Evolutionary conservation across 2,888 invertebrate species (phyloP).

Genomic region (Dicyrtoma fusca): DNA sequence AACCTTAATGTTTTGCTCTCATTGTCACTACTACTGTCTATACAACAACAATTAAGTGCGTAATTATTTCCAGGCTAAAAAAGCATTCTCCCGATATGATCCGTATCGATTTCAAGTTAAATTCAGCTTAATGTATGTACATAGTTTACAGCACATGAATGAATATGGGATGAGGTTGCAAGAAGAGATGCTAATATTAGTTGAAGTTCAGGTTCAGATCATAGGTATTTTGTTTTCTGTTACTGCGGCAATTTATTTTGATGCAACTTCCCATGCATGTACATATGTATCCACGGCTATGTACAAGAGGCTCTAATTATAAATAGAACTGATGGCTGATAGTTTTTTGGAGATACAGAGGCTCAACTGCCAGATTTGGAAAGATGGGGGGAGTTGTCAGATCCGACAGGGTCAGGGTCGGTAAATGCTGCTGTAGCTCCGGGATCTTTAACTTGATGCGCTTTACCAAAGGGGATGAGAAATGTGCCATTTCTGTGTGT

Average conservation of each 20-base stretch:
- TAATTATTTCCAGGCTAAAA: too few species aligned
- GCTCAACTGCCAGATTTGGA: slow-evolving; percentile 1
- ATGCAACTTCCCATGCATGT: too few species aligned
- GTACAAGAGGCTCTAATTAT: not conserved
- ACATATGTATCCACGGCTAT: too few species aligned
- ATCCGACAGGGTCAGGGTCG: too few species aligned
- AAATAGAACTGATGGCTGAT: not conserved
- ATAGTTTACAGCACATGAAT: not conserved
- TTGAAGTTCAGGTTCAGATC: too few species aligned
- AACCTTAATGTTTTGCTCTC: not conserved
- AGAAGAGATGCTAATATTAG: too few species aligned
- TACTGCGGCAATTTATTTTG: too few species aligned
- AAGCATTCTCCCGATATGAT: too few species aligned
- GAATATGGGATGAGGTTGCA: not conserved
- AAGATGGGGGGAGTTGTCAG: slow-evolving; percentile 24
- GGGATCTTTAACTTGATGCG: not conserved
- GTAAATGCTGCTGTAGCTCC: not conserved
- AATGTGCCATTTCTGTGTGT: not conserved
- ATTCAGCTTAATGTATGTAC: not conserved
- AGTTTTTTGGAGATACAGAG: not conserved
- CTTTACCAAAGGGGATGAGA: not conserved
- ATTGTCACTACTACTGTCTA: not conserved
- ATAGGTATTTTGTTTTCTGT: too few species aligned
- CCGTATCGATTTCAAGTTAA: too few species aligned
- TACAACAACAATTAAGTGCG: too few species aligned